Conservation (phyloP, 2,888 invertebrate genomes). For the Athrips mouffetella region DNA sequence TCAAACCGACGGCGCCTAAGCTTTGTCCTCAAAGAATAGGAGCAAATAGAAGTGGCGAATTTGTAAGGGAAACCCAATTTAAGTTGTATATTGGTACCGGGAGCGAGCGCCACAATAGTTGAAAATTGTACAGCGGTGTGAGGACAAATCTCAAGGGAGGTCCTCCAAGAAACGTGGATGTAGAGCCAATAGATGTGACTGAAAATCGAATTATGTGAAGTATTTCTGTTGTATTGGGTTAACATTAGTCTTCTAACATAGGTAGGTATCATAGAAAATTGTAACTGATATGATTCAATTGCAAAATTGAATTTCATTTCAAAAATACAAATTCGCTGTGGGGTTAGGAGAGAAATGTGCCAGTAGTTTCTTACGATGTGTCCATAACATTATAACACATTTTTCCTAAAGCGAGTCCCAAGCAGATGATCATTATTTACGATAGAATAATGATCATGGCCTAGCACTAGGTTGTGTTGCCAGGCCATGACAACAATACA, state of each 20-base stretch:
- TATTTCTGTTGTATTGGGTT: background rate
- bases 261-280: background rate
- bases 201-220: slow-evolving; percentile 4
- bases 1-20: background rate
- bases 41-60: slow-evolving; percentile 21
- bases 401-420: too few species aligned
- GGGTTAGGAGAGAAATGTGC: too few species aligned
- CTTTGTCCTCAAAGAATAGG: slow-evolving; percentile 3
- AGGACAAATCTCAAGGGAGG: slow-evolving; percentile 37
- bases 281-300: background rate
- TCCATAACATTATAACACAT: too few species aligned
- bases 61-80: slow-evolving; percentile 44
- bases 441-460: too few species aligned
- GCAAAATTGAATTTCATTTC: too few species aligned
- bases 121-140: slow-evolving; percentile 52
- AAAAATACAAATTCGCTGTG: too few species aligned
- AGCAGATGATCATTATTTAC: too few species aligned
- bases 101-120: slow-evolving; percentile 42
- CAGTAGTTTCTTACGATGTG: too few species aligned
- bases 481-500: too few species aligned
- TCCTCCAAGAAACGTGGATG: slow-evolving; percentile 17
- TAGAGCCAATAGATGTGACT: slow-evolving; percentile 18
- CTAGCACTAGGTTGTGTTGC: too few species aligned
- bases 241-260: background rate
- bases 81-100: slow-evolving; percentile 46